These are phyloP conservation scores for Scomberomorus guttatus DNA, from an alignment of 2,797 vertebrate genomes.

Conservation along the genomic window DNA sequence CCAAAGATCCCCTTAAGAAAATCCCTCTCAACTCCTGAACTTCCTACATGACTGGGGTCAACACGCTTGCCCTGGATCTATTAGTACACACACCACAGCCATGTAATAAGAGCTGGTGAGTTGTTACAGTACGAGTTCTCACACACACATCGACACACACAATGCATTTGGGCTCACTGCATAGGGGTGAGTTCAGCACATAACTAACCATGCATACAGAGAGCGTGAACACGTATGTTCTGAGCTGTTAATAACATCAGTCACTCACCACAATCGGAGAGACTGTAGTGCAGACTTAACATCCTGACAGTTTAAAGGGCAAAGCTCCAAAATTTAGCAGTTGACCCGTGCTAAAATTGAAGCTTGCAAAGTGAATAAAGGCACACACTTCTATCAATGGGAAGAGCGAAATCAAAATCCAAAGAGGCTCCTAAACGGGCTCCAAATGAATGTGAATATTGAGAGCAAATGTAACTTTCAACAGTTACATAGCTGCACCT, in stretches of 20 bases:
- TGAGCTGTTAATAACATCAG: background rate
- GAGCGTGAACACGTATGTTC: background rate
- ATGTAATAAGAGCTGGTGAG: slow-evolving; percentile 72
- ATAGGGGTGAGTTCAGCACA: background rate
- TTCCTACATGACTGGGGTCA: slow-evolving; percentile 87
- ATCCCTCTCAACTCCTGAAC: slow-evolving; percentile 88
- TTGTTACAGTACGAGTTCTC: slow-evolving; percentile 46
- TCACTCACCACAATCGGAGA: background rate
- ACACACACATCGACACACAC: slow-evolving; percentile 26
- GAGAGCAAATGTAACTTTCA: background rate
- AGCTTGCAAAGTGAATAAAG: background rate
- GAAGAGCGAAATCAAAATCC: background rate
- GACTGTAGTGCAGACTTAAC: background rate
- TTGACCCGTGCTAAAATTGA: background rate
- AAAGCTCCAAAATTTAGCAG: background rate
- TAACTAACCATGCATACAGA: background rate
- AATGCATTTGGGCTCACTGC: slow-evolving; percentile 3
- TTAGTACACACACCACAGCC: slow-evolving; percentile 70
- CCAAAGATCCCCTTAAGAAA: slow-evolving; percentile 76
- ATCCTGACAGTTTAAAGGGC: background rate
- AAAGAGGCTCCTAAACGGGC: background rate
- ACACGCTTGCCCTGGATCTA: slow-evolving; percentile 75
- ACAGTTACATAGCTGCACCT: background rate
- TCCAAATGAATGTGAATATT: background rate
- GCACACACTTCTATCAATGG: background rate